Conservation (phyloP, 2,888 invertebrate species). For the Drosophila subquinaria region DNA sequence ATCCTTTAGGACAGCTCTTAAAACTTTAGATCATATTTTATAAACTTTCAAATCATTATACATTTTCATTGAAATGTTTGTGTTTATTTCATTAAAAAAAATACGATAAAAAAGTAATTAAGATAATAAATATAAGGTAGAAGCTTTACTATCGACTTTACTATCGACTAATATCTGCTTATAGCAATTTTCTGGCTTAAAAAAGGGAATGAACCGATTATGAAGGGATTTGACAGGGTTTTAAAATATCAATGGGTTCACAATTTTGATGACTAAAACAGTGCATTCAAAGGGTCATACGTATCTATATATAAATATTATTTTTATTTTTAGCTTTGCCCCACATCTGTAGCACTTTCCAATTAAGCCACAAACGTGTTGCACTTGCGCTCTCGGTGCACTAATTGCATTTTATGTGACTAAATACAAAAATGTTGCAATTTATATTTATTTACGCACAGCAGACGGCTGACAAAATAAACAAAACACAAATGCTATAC, state of each 20-base stretch:
- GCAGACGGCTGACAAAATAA: conserved; percentile 41
- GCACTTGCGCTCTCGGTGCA: conserved; percentile 8
- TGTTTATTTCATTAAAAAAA: too few species aligned
- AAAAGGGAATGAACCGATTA: background rate
- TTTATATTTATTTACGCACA: conserved; percentile 50
- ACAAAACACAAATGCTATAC: conserved; percentile 26
- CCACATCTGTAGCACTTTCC: conserved; percentile 8
- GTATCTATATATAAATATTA: background rate
- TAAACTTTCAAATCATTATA: too few species aligned
- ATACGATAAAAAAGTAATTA: too few species aligned
- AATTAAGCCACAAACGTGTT: conserved; percentile 37
- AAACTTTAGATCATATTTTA: too few species aligned
- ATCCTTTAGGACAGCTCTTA: too few species aligned
- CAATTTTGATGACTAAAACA: background rate
- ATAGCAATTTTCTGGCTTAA: background rate
- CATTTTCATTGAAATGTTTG: too few species aligned
- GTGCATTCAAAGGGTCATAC: background rate
- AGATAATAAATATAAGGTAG: background rate
- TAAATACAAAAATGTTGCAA: conserved; percentile 47
- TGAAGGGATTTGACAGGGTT: background rate
- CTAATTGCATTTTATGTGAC: conserved; percentile 55
- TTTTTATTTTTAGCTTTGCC: background rate
- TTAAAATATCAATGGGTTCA: background rate
- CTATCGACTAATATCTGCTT: too few species aligned
- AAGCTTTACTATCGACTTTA: background rate